Conservation (phyloP, 30 jellyfish, hydroid and myxozoan genomes). For the Turritopsis dohrnii region DNA sequence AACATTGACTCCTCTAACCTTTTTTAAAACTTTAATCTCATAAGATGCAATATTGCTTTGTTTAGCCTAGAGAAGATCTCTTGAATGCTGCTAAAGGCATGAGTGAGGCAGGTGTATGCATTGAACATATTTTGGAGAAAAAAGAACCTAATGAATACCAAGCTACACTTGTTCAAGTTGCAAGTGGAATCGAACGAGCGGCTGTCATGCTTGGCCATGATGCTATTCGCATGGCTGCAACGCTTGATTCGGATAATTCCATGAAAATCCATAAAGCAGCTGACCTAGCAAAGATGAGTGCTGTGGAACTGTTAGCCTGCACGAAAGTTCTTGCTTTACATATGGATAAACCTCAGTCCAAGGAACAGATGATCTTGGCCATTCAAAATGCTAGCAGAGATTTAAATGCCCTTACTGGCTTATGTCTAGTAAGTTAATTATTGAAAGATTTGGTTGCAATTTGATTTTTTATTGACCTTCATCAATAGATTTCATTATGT, state of each 20-base stretch:
- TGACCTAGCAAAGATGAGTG: neutral
- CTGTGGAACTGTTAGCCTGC: conserved; percentile 6
- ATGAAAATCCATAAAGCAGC: conserved; percentile 23
- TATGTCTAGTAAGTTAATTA: conserved; percentile 30
- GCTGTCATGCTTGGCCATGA: neutral
- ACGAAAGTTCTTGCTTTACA: conserved; percentile 11
- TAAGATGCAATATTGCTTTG: no score
- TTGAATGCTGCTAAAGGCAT: conserved; percentile 11
- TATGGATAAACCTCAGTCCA: conserved; percentile 12
- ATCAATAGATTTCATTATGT: no score
- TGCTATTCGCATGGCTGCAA: conserved; percentile 20
- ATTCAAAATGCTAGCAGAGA: conserved; percentile 4
- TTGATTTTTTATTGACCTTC: no score
- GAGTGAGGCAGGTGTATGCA: conserved; percentile 22
- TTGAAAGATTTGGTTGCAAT: neutral
- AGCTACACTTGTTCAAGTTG: conserved; percentile 9
- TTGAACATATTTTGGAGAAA: conserved; percentile 10
- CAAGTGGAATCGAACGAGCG: conserved; percentile 20
- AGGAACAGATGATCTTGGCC: conserved; percentile 4
- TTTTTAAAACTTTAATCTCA: no score
- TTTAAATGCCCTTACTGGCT: conserved; percentile 27
- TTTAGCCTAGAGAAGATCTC: conserved; percentile 11
- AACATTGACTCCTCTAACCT: neutral
- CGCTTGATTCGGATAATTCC: conserved; percentile 23
- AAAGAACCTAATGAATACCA: conserved; percentile 8